Evolutionary conservation across 1,140 invertebrate genomes (phyloP), one percentile per base, ranked within the genome.

Genomic region (Leptopilina boulardi): DNA sequence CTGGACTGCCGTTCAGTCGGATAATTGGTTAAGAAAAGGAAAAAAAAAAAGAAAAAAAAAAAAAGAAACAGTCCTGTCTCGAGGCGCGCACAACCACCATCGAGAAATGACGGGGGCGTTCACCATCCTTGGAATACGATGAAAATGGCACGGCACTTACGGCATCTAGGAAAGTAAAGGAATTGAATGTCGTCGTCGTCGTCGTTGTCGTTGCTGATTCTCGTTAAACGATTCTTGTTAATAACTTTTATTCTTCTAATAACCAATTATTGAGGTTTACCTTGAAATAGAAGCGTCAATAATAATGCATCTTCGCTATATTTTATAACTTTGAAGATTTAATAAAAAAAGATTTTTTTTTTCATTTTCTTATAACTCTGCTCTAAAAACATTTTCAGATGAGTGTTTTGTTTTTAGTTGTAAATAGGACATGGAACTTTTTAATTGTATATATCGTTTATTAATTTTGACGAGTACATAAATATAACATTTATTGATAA

Each of bases 11-110:
- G 74, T 80, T 80, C 42, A 71, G 42, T 47, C 42, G 71, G 71
- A 74, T 83, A 83, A 83, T 79, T 75, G 79, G 76, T 79, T 80
- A 77, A 76, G 74, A 83, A 83, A 78, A 72, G 41, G 59, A 83
- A 79, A 79, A 82, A 80, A 79, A 77, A 79, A 80, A 79, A 75
- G 34, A 6, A 6, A 38, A 80, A 80, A 78, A 79, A 82, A 79
- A 77, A 6, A 38, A 80, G 78, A 78, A 79, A 82, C 77, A 77
- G 74, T 70, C 47, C 59, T 26, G 72, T 82, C 70, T 71, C 77
- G 78, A 77, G 79, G 73, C 78, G 75, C 78, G 26, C 38, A 70
- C 74, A 75, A 75, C n/a, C n/a, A 56, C 59, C 75, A 73, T 73
- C 74, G 10, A 56, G 44, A 73, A 73, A 73, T 30, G 71, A 73